Evolutionary conservation across 2,113 vertebrate species (phyloP).

Genomic region (Puntigrus tetrazona): DNA sequence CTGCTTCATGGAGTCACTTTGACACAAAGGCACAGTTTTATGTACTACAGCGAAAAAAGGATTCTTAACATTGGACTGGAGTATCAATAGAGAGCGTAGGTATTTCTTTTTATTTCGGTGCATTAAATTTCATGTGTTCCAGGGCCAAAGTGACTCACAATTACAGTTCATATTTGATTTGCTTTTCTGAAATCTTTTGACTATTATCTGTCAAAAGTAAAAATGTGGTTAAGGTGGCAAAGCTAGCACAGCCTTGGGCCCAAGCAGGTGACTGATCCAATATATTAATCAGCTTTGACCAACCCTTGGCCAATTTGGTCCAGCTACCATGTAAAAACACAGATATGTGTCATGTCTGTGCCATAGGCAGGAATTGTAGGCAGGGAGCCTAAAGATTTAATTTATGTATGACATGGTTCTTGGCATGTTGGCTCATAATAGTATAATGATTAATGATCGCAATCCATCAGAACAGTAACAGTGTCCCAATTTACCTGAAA

Average conservation of each 20-base stretch:
- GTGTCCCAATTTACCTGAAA: not conserved
- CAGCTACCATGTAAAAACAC: not conserved
- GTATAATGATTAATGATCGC: constrained; percentile 14
- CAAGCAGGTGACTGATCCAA: not conserved
- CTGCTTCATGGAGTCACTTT: not conserved
- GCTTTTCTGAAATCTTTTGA: not conserved
- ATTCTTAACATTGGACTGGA: not conserved
- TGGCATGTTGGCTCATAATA: not conserved
- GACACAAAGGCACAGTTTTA: not conserved
- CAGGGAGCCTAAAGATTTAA: not conserved
- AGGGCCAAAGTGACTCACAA: not conserved
- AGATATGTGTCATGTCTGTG: not conserved
- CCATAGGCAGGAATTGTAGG: not conserved
- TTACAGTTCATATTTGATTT: not conserved
- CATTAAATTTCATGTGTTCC: not conserved
- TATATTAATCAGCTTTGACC: not conserved
- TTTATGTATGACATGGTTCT: not conserved
- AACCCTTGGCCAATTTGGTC: not conserved
- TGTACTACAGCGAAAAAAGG: not conserved
- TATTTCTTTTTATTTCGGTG: not conserved
- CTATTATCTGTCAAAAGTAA: not conserved
- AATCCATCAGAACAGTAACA: not conserved
- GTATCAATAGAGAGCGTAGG: not conserved
- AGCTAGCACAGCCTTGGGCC: not conserved
- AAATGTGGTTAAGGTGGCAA: not conserved